Evolutionary conservation across 2,113 vertebrate species (phyloP).

Genomic region (Antechinus stuartii): DNA sequence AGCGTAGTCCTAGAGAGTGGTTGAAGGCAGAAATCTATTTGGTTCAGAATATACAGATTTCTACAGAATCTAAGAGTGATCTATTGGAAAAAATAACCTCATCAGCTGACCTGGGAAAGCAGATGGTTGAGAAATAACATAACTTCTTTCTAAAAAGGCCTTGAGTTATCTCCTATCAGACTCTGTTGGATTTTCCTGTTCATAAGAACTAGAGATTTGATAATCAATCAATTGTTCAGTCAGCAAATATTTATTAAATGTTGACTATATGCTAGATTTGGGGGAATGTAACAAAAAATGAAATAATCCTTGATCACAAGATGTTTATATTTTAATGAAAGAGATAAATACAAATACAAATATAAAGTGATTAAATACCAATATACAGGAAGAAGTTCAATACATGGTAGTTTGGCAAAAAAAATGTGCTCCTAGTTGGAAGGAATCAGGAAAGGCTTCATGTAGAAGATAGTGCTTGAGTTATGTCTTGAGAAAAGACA

Average conservation of each 20-base stretch:
- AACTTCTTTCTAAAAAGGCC: neutral
- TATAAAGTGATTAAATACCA: neutral
- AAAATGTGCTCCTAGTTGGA: neutral
- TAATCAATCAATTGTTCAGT: neutral
- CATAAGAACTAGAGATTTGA: neutral
- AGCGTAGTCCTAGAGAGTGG: neutral
- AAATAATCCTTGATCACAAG: neutral
- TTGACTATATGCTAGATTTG: neutral
- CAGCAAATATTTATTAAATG: neutral
- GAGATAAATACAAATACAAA: neutral
- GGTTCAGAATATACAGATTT: neutral
- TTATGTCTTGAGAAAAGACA: neutral
- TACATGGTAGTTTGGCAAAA: neutral
- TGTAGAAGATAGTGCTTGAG: neutral
- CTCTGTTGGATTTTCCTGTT: neutral
- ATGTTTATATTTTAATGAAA: neutral
- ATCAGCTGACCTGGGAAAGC: neutral
- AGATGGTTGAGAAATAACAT: neutral
- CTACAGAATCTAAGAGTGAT: neutral
- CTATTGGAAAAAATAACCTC: neutral
- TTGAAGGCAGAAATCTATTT: neutral
- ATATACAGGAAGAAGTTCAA: neutral
- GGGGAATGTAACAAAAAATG: neutral
- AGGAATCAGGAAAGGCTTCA: neutral
- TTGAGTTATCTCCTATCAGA: neutral